Base-by-base conservation (phyloP, 2,797 vertebrate species). In the Pangasius djambal region DNA sequence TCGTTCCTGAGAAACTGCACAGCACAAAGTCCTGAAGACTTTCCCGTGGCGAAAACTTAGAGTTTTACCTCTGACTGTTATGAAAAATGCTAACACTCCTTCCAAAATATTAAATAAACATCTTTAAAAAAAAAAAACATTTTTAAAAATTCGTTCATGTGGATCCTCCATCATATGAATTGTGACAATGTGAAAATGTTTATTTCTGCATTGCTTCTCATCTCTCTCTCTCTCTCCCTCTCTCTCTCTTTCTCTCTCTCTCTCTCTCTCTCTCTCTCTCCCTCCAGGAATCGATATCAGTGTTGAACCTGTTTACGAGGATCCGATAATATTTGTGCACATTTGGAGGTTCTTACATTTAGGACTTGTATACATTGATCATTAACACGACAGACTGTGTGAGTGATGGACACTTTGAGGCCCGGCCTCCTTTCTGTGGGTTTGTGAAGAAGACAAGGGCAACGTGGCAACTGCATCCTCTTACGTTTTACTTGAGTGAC, bases 241-340 rank as follows among this genome's bases (percentile, higher is more conserved):
- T 55, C 28, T 79, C 48, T 79, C 77, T 57, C 25, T 79, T 13
- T 78, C 22, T 52, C 44, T 28, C 48, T 15, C 48, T 78, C 44
- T 52, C 75, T 52, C 40, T 77, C 44, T 78, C 48, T 52, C 28
- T 52, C 16, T 18, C 3, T 81, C 25, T 70, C 67, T 72, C 6
- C 61, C 67, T 88, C 34, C 91, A 99, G 98, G 98, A 99, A 91
- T 99, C 91, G 1, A 95, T 96, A 87, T 97, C 95, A 0, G 96
- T 97, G 85, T 96, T 98, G 90, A 97, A 97, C 92, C 95, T 97
- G 90, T 96, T 97, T 90, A 96, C 96, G 78, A 94, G 95, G 94
- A 96, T 96, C 95, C 96, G 97, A 94, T 96, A 95, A 88, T 79
- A 70, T 40, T 37, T 59, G 81, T 44, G 25, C 40, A 25, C 18